phyloP scores from a whole-genome alignment of 2,797 vertebrate genomes.

The Threskiornis aethiopicus region DNA sequence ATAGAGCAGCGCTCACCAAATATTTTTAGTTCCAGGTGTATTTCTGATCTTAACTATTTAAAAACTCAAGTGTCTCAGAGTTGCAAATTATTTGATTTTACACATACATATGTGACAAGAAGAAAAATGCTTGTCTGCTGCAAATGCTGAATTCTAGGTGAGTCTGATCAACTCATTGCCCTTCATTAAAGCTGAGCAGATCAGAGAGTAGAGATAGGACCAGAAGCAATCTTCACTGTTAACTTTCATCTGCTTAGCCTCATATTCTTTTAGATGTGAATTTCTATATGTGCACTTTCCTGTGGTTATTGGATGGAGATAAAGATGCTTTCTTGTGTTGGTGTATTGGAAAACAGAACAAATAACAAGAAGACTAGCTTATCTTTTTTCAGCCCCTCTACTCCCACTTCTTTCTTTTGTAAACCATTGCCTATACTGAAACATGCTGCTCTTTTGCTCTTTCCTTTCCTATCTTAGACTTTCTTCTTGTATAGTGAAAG shows the following conservation, averaged over 20 bases:
- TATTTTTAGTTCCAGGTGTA: not conserved
- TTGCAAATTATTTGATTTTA: not conserved
- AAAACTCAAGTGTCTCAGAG: not conserved
- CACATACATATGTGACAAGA: not conserved
- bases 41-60: not conserved
- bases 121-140: not conserved
- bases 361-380: not conserved
- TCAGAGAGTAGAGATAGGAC: not conserved
- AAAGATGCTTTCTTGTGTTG: not conserved
- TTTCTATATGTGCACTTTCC: not conserved
- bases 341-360: not conserved
- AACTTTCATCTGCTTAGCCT: not conserved
- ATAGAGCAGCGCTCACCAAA: not conserved
- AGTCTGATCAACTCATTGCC: not conserved
- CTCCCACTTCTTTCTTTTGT: not conserved
- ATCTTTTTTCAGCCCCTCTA: not conserved
- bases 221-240: not conserved
- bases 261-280: not conserved
- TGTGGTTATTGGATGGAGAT: not conserved
- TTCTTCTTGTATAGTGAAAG: not conserved
- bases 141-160: not conserved
- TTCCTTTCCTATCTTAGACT: not conserved
- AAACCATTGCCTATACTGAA: not conserved
- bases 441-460: not conserved
- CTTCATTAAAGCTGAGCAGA: not conserved